Evolutionary conservation across 2,888 invertebrate species (phyloP).

Genomic region (Scaptomyza tumidula): DNA sequence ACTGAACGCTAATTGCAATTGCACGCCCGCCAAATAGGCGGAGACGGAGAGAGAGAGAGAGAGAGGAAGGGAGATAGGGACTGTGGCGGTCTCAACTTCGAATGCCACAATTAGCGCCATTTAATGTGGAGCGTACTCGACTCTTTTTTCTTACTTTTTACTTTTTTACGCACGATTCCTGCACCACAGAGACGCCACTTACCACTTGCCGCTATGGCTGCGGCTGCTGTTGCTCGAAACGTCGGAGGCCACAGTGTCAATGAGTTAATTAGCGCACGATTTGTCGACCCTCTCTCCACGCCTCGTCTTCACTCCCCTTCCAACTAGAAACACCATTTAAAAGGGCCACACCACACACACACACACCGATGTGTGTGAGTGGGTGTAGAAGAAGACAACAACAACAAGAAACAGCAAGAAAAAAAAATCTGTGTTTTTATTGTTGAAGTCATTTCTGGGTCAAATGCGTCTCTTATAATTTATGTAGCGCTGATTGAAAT

Average conservation of each 20-base stretch:
- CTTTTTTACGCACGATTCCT: conserved; percentile 73
- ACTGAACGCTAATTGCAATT: conserved; percentile 72
- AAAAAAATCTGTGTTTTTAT: conserved; percentile 64
- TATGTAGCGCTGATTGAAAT: conserved; percentile 73
- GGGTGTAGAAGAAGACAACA: conserved; percentile 28
- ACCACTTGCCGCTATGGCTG: conserved; percentile 57
- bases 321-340: conserved; percentile 6
- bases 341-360: conserved; percentile 23
- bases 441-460: conserved; percentile 72
- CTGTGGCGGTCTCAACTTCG: conserved; percentile 35
- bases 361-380: conserved; percentile 38
- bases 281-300: conserved; percentile 53
- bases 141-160: conserved; percentile 55
- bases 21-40: conserved; percentile 50
- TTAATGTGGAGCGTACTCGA: conserved; percentile 79
- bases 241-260: conserved; percentile 73
- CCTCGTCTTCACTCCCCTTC: neutral
- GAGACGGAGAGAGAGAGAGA: too few relatives aligned
- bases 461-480: conserved; percentile 63
- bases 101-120: conserved; percentile 78
- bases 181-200: conserved; percentile 68
- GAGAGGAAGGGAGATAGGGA: neutral
- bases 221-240: neutral
- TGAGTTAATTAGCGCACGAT: conserved; percentile 79
- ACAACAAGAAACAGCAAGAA: neutral